Evolutionary conservation across 2,113 vertebrate genomes (phyloP), one percentile per base, ranked within the genome.

Genomic region (Colinus virginianus): DNA sequence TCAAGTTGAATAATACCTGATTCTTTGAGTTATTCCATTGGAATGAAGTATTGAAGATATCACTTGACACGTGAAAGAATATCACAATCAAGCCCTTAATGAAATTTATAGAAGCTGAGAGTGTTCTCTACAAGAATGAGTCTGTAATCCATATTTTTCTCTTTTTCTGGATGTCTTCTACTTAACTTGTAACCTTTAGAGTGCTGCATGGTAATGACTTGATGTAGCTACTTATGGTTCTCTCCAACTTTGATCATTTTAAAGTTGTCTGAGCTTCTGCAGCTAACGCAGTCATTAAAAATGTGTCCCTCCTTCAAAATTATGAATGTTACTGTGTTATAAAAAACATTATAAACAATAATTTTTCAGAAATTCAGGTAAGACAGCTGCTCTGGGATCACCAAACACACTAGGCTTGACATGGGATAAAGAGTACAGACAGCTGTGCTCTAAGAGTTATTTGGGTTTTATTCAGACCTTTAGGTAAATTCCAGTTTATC

Each of bases 1-100:
- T 80, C 68, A 74, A 76, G 30, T 70, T 79, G 63, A 61, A 53
- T 72, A 78, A 66, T 87, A 87, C 26, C 28, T 56, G 69, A 71
- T 83, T 94, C 43, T 93, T 92, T 90, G 64, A 94, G 51, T 92
- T 91, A 80, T n/a, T 72, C 26, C 46, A 61, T 64, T 91, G 82
- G 51, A 87, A 91, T 80, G 56, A 87, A 94, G 78, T 53, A 94
- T 61, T 88, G 51, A 91, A 91, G 87, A 80, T 63, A 88, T 51
- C 61, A 85, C 61, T 85, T 83, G 43, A 78, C 61, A 81, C 9
- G 11, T 38, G 25, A 67, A 84, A 89, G 28, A 63, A 16, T 87
- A 88, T 74, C 88, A 86, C 64, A 91, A 53, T 78, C 66, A 84
- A 90, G 69, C 11, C 9, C 48, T 83, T 78, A 84, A 74, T 64